Conservation (phyloP, 2,113 vertebrate species). For the Trematomus loennbergii region DNA sequence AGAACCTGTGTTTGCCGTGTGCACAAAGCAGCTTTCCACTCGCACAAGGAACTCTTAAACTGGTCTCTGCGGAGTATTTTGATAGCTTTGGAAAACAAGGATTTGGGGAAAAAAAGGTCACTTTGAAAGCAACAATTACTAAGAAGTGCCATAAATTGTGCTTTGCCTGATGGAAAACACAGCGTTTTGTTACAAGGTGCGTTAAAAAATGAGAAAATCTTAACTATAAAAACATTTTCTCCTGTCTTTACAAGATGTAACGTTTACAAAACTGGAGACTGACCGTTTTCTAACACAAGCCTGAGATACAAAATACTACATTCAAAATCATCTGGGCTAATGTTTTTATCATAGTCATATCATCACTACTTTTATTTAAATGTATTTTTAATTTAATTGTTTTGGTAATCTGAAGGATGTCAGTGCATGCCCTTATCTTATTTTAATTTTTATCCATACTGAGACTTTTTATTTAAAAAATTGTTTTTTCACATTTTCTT, state of each 20-base stretch:
- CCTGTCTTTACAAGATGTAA: constrained; percentile 55
- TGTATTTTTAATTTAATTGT: constrained; percentile 66
- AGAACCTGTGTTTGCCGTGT: constrained; percentile 22
- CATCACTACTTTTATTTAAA: constrained; percentile 79
- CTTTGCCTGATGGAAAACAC: constrained; percentile 36
- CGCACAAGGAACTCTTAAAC: constrained; percentile 5
- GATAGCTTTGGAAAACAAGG: constrained; percentile 24
- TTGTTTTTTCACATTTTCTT: constrained; percentile 54
- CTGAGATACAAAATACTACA: constrained; percentile 77
- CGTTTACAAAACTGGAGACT: constrained; percentile 77
- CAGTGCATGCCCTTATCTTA: constrained; percentile 58
- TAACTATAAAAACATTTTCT: constrained; percentile 39
- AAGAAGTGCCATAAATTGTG: constrained; percentile 71
- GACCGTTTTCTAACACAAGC: constrained; percentile 70
- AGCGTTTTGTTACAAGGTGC: constrained; percentile 63
- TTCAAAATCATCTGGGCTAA: constrained; percentile 37
- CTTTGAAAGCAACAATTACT: constrained; percentile 37
- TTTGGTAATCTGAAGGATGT: constrained; percentile 67
- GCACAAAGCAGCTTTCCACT: constrained; percentile 29
- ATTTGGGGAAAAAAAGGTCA: constrained; percentile 28
- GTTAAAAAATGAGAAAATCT: constrained; percentile 29
- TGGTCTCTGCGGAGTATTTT: constrained; percentile 20
- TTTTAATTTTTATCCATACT: constrained; percentile 31
- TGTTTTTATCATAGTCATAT: constrained; percentile 48
- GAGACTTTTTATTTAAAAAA: constrained; percentile 67